Conservation (phyloP, 2,113 vertebrate genomes). For the Otolemur garnettii region DNA sequence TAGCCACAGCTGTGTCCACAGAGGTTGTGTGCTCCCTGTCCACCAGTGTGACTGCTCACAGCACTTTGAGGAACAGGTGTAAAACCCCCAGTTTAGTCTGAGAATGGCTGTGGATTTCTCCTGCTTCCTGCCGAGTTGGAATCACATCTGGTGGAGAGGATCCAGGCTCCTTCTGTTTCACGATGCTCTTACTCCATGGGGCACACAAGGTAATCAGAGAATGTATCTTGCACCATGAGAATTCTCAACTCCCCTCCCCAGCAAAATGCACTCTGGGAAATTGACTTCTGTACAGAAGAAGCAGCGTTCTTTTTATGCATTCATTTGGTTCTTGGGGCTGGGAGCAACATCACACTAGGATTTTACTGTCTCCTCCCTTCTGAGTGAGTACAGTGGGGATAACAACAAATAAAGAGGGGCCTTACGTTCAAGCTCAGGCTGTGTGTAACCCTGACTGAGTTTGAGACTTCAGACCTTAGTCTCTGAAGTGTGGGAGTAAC, state of each 20-base stretch:
- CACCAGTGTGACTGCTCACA: neutral
- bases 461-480: neutral
- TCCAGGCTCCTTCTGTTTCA: neutral
- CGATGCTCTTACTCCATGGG: neutral
- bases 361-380: neutral
- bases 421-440: neutral
- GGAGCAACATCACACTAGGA: neutral
- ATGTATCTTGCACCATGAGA: neutral
- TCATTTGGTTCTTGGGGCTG: neutral
- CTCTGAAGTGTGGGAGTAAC: neutral
- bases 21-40: neutral
- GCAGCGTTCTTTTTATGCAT: neutral
- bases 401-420: neutral
- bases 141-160: neutral
- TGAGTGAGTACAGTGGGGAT: accelerated
- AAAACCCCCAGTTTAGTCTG: neutral
- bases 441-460: neutral
- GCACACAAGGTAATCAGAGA: accelerated
- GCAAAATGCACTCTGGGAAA: accelerated
- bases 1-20: conserved; percentile 11
- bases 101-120: neutral
- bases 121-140: neutral
- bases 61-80: neutral
- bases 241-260: neutral
- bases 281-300: neutral